Base-by-base conservation (phyloP, 2,888 invertebrate species). In the Megamerina dolium region DNA sequence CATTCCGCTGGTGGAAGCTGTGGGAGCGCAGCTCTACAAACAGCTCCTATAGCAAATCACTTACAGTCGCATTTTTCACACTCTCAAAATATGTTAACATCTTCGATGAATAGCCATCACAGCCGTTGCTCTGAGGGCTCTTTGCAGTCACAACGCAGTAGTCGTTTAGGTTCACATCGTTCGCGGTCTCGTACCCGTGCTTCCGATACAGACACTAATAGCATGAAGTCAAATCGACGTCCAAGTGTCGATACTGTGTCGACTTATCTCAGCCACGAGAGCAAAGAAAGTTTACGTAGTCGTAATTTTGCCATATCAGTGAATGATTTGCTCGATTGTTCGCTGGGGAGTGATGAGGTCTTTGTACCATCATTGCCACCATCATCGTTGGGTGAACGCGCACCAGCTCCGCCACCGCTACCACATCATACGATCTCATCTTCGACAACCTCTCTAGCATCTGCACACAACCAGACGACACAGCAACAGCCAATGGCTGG, bases 221-320 rank as follows among this genome's bases (percentile, higher is more conserved):
- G 86, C 63, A 81, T 84, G 37, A 82, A 85, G 58, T 85, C 85
- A 39, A 83, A 83, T 33, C 75, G 89, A 4, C 75, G 89, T 12
- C 89, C 88, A 44, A 88, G 88, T 65, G 82, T 89, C 31, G 90
- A 90, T 68, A 90, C 90, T 10, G 87, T 90, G 21, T 89, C 89
- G 45, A 90, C 90, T 1, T 90, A 90, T 75, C 77, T 90, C 57
- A 89, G 89, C 65, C 88, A 85, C 54, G 88, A 87, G 70, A 87
- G 86, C 73, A 81, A 83, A 65, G 83, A 82, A 51, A 82, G 82
- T 59, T 48, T 70, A 39, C 81, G 82, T 35, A 82, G 82, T 59
- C 61, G 70, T 29, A 70, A 69, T 50, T 70, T 69, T 53, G 66
- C 70, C 50, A 70, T 75, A 48, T 77, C 80, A 1, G 77, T 82